Conservation (phyloP, 2,888 invertebrate species). For the Lasioglossum oenotherae region DNA sequence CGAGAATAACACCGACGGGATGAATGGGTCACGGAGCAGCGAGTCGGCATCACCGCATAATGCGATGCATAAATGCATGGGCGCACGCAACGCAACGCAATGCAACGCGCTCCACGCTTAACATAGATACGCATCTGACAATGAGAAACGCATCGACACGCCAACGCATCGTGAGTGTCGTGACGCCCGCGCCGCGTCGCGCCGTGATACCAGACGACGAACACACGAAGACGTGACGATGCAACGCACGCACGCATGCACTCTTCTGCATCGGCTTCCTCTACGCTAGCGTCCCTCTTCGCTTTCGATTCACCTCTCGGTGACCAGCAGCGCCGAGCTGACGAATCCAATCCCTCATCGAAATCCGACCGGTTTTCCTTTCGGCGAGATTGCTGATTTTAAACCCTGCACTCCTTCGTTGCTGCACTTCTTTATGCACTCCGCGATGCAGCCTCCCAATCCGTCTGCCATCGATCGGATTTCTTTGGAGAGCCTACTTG, state of each 20-base stretch:
- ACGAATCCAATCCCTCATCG: slow-evolving; percentile 23
- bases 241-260: slow-evolving; percentile 46
- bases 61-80: slow-evolving; percentile 11
- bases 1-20: slow-evolving; percentile 26
- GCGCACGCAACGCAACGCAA: slow-evolving; percentile 72
- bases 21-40: slow-evolving; percentile 56
- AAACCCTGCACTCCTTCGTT: background rate
- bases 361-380: slow-evolving; percentile 27
- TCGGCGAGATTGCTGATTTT: slow-evolving; percentile 5
- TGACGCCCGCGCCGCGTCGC: slow-evolving; percentile 2
- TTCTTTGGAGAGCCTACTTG: no score
- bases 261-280: slow-evolving; percentile 17
- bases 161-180: slow-evolving; percentile 67
- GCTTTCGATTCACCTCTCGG: background rate
- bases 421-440: background rate
- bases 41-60: slow-evolving; percentile 28
- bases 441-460: background rate
- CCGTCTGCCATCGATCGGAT: background rate
- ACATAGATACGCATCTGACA: slow-evolving; percentile 80
- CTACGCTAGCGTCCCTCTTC: slow-evolving; percentile 11
- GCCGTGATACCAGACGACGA: slow-evolving; percentile 27
- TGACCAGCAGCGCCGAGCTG: background rate
- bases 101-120: slow-evolving; percentile 64
- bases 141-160: slow-evolving; percentile 77
- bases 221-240: slow-evolving; percentile 66